Conservation (phyloP, 2,797 vertebrate species). For the Hydrolagus colliei region DNA sequence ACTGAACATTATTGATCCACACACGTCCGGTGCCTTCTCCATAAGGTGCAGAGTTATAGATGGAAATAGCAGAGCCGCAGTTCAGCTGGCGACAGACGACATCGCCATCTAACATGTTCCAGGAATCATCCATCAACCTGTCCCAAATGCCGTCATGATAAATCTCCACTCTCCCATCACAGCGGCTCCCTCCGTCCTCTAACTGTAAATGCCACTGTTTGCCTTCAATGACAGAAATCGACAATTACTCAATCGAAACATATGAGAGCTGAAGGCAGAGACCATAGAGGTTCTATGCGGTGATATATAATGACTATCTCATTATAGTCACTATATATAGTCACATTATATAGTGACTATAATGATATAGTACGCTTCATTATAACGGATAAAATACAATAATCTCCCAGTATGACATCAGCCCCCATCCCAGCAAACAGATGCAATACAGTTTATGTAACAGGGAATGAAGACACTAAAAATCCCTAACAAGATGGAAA, state of each 20-base stretch:
- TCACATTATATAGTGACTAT: too few species aligned
- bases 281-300: not conserved
- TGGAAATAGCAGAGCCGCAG: not conserved
- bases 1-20: constrained; percentile 6
- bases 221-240: not conserved
- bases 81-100: not conserved
- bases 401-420: too few species aligned
- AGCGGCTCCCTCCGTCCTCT: constrained; percentile 43
- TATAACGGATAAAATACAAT: too few species aligned
- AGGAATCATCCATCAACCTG: constrained; percentile 44
- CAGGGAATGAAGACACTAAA: too few species aligned
- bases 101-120: not conserved
- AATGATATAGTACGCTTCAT: not conserved
- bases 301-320: too few species aligned
- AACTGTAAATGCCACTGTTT: constrained; percentile 7
- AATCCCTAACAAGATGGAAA: too few species aligned
- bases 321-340: too few species aligned
- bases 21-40: not conserved
- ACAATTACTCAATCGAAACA: not conserved
- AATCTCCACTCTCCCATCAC: constrained; percentile 48
- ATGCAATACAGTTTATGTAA: too few species aligned
- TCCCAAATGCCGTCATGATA: constrained; percentile 41
- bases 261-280: too few species aligned
- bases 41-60: not conserved
- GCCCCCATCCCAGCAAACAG: too few species aligned